These are phyloP conservation scores for Macrochelys suwanniensis DNA, from an alignment of 2,797 vertebrate species.

Conservation along the genomic window DNA sequence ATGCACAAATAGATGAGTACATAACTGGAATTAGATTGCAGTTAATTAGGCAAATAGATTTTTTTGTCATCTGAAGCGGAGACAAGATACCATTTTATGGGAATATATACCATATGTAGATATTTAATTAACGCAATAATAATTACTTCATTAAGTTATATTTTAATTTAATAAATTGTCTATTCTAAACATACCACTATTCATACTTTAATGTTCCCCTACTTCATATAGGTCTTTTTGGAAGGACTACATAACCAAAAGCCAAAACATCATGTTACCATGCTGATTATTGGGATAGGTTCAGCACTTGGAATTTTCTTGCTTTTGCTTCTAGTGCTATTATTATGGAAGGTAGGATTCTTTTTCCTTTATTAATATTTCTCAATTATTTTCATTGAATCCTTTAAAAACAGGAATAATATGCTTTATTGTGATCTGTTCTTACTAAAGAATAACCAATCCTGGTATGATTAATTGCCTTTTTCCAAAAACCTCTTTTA, in stretches of 20 bases:
- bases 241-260: constrained; percentile 90
- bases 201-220: not conserved
- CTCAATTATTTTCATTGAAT: not conserved
- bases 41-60: not conserved
- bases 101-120: not conserved
- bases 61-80: not conserved
- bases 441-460: constrained; percentile 4
- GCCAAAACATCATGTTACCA: constrained; percentile 81
- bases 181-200: not conserved
- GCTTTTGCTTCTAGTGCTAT: constrained; percentile 87
- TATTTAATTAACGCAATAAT: not conserved
- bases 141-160: not conserved
- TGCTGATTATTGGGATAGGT: constrained; percentile 88
- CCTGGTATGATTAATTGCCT: not conserved
- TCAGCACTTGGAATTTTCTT: constrained; percentile 87
- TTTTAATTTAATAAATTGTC: not conserved
- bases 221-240: constrained; percentile 85
- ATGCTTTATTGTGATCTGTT: not conserved
- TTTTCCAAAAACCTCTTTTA: not conserved
- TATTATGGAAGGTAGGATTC: constrained; percentile 91
- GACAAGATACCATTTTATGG: not conserved
- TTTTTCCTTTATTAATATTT: not conserved
- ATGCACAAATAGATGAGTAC: not conserved
- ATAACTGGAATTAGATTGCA: not conserved
- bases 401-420: constrained; percentile 14